These are phyloP conservation scores for Protomyctophum bolini DNA, from an alignment of 2,113 vertebrate genomes.

Conservation along the genomic window DNA sequence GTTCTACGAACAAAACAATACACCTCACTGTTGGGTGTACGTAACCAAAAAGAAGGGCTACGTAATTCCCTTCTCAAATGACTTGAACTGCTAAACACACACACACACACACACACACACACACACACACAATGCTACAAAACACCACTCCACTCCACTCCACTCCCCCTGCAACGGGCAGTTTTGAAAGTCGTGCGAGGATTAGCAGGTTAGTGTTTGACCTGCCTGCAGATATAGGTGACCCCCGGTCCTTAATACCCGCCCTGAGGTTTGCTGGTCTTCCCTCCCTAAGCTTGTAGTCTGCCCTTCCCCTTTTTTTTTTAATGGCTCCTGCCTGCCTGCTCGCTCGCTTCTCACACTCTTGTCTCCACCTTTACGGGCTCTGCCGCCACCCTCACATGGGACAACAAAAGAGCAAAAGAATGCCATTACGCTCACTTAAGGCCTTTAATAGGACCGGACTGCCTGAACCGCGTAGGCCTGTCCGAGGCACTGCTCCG, in stretches of 20 bases:
- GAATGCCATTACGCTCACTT: constrained; percentile 72
- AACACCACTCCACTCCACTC: constrained; percentile 11
- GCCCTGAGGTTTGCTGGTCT: constrained; percentile 57
- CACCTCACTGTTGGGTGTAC: too few relatives aligned
- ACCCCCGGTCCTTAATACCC: constrained; percentile 66
- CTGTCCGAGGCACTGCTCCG: constrained; percentile 45
- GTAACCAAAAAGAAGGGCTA: neutral
- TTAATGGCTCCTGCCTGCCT: constrained; percentile 52
- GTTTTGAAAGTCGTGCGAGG: constrained; percentile 42
- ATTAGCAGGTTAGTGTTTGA: constrained; percentile 72
- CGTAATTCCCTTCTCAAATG: constrained; percentile 25
- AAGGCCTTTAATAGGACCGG: constrained; percentile 60
- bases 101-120: constrained; percentile 14
- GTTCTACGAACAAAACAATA: too few relatives aligned
- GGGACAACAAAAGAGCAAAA: constrained; percentile 65
- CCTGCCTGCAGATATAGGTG: constrained; percentile 54
- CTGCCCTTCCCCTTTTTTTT: constrained; percentile 67
- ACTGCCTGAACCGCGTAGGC: constrained; percentile 51
- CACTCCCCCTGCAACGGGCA: constrained; percentile 14
- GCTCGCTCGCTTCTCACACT: constrained; percentile 62
- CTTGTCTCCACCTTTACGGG: constrained; percentile 61
- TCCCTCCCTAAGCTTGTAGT: constrained; percentile 55
- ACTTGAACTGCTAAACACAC: constrained; percentile 9
- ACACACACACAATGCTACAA: neutral
- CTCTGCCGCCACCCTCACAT: constrained; percentile 57